Evolutionary conservation across 2,113 vertebrate genomes (phyloP).

Genomic region (Lampris incognitus): DNA sequence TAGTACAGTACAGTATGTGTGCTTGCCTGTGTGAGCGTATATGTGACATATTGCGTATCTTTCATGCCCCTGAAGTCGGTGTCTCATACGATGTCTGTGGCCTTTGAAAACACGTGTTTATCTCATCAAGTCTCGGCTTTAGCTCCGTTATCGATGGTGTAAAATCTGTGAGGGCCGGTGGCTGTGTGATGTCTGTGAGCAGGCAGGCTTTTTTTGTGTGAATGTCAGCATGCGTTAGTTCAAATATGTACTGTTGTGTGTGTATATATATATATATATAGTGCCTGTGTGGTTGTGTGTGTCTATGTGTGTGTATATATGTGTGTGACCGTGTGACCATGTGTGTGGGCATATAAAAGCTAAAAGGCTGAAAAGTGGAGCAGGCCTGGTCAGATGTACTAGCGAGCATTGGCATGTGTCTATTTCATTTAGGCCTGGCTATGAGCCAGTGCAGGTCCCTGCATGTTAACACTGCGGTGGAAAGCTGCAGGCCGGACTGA

Average conservation of each 20-base stretch:
- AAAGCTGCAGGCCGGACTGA: slow-evolving; percentile 17
- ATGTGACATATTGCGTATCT: no score
- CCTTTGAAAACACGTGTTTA: slow-evolving; percentile 1
- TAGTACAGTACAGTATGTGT: neutral
- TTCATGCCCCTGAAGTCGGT: no score
- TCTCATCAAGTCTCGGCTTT: slow-evolving; percentile 19
- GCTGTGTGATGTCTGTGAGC: neutral
- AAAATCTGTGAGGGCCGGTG: slow-evolving; percentile 21
- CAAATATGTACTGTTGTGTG: neutral
- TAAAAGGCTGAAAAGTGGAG: slow-evolving; percentile 27
- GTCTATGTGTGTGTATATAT: neutral
- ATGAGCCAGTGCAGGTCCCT: slow-evolving; percentile 33
- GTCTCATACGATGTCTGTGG: slow-evolving; percentile 10
- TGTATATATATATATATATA: neutral
- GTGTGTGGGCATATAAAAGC: slow-evolving; percentile 27
- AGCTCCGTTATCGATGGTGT: slow-evolving; percentile 34
- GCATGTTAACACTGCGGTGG: slow-evolving; percentile 31
- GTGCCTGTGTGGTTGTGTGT: neutral
- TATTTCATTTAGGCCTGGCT: neutral
- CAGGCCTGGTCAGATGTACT: slow-evolving; percentile 29
- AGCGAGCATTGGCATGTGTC: neutral
- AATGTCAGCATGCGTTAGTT: neutral
- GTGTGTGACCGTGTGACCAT: slow-evolving; percentile 3
- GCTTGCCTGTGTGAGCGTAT: neutral
- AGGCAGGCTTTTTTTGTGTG: neutral